Base-by-base conservation (phyloP, 2,888 invertebrate species). In the Lutraria lutraria region DNA sequence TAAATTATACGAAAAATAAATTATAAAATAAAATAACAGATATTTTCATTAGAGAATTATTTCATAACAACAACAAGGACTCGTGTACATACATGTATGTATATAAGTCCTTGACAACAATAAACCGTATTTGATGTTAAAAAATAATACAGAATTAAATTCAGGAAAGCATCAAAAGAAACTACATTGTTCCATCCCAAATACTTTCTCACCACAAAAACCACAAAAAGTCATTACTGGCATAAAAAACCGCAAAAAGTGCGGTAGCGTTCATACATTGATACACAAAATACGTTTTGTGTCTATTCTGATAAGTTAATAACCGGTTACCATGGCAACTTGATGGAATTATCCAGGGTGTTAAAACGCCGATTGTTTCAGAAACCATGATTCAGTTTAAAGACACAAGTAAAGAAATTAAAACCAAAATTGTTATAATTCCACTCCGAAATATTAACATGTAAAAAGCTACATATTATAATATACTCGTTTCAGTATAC, bases 281-380 rank as follows among this genome's bases (percentile, higher is more conserved):
- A 79, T 79, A 52, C 52, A 53, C 25, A 25, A 52, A 81, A 25
- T 72, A 54, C 53, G 31, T 54, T 29, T 31, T 76, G 19, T 43
- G 34, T 79, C 79, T 79, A 85, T 80, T 60, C 34, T n/a, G 60
- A 85, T 85, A 85, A 80, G 79, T 85, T 56, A 85, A 85, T 80
- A 85, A 72, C 31, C 56, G 31, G 85, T 85, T 87, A 85, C 86
- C 90, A 68, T 83, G 72, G 60, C 43, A 86, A 83, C 79, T 82
- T 19, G 76, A 15, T 53, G 87, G 86, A 56, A 88, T 84, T 83
- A 90, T 90, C 90, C 90, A 90, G 34, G 88, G 80, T 60, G 86
- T 82, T n/a, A 84, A 54, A 68, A 86, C 76, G 80, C 87, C 83
- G 63, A 86, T 83, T 68, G 83, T 80, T 54, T 86, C 80, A 2